A percentile compares a stretch with the other conserved stretches of the same genome.
Evolutionary conservation across 2,888 invertebrate genomes (phyloP).

Genomic region (Resseliella maxima): DNA sequence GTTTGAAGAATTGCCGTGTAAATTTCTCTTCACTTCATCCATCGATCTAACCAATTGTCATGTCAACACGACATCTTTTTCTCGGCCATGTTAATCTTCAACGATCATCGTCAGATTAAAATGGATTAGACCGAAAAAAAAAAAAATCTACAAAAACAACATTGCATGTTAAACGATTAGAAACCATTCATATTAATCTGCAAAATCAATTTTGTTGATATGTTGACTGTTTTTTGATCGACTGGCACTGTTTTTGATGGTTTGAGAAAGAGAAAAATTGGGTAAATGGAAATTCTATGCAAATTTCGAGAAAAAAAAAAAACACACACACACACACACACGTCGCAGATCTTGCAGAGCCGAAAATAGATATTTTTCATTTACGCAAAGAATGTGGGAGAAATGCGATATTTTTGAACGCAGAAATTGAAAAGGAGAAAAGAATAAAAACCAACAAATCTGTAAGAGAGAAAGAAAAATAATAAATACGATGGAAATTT

Average conservation of each 20-base stretch:
- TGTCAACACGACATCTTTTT: too few relatives aligned
- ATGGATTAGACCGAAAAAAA: neutral
- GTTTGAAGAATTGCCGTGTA: too few relatives aligned
- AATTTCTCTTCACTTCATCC: too few relatives aligned
- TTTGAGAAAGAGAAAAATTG: neutral
- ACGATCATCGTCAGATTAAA: neutral
- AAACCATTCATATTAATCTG: neutral
- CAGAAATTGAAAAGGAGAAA: too few relatives aligned
- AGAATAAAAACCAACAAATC: neutral
- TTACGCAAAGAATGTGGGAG: neutral
- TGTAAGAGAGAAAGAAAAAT: neutral
- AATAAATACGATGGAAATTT: neutral
- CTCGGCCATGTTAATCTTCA: neutral
- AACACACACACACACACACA: neutral
- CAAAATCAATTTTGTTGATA: neutral
- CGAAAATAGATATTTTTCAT: slow-evolving; percentile 17
- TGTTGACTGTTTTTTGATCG: neutral
- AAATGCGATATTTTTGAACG: neutral
- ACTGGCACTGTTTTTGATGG: neutral
- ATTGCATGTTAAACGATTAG: neutral
- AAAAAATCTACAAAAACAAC: neutral
- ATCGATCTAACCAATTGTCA: too few relatives aligned
- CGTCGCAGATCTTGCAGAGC: too few relatives aligned
- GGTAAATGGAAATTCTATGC: slow-evolving; percentile 41
- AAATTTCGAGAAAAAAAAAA: neutral